phyloP scores from a whole-genome alignment of 2,113 vertebrate genomes.

The Aegithalos caudatus region DNA sequence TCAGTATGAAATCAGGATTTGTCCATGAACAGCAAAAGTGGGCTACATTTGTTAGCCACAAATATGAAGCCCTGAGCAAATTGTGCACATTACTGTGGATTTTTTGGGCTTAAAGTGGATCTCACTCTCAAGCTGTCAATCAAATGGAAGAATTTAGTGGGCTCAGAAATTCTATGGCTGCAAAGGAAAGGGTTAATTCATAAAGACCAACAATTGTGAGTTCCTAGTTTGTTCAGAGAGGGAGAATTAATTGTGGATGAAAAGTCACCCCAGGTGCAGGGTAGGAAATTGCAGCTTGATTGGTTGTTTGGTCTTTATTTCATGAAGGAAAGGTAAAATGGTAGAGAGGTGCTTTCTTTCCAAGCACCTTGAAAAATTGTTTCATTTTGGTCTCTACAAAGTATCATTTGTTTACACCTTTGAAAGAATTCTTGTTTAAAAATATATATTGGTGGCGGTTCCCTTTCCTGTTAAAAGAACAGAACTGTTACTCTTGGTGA shows the following conservation, averaged over 20 bases:
- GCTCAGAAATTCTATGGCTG: neutral
- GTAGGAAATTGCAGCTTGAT: neutral
- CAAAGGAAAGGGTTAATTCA: neutral
- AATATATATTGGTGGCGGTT: accelerated
- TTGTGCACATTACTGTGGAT: neutral
- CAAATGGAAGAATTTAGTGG: neutral
- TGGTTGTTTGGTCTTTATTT: neutral
- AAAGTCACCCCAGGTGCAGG: neutral
- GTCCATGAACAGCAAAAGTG: neutral
- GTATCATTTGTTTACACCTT: neutral
- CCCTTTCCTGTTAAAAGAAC: neutral
- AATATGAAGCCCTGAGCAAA: neutral
- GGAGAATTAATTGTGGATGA: neutral
- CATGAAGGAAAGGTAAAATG: neutral
- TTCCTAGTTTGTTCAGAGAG: neutral
- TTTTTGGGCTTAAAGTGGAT: neutral
- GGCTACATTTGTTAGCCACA: neutral
- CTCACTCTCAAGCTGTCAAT: neutral
- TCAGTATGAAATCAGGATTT: neutral
- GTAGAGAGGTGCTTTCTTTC: neutral
- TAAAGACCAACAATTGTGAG: neutral
- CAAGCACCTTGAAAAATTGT: neutral
- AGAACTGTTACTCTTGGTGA: neutral
- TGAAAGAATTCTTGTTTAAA: neutral
- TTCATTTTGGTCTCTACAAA: neutral